Evolutionary conservation across 2,113 vertebrate species (phyloP).

Genomic region (Alligator mississippiensis): DNA sequence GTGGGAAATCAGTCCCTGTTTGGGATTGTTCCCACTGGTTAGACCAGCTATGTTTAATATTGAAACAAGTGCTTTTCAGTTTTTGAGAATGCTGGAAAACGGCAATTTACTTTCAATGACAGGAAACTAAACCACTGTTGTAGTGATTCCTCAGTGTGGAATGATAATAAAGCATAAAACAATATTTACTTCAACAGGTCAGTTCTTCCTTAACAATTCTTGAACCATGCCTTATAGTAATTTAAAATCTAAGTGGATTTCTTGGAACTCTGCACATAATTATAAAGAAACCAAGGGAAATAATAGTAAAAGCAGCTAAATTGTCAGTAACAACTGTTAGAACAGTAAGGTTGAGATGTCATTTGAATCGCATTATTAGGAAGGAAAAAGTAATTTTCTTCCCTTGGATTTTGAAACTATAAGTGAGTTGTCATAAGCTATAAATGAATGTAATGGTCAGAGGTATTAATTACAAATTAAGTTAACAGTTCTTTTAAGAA

Average conservation of each 20-base stretch:
- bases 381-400: not conserved
- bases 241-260: not conserved
- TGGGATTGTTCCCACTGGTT: not conserved
- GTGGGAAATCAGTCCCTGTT: not conserved
- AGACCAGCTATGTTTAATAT: not conserved
- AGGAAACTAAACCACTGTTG: not conserved
- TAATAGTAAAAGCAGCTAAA: not conserved
- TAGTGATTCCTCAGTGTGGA: fast-evolving
- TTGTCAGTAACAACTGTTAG: not conserved
- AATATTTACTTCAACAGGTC: not conserved
- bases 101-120: not conserved
- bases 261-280: not conserved
- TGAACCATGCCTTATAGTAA: not conserved
- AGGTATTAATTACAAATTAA: not conserved
- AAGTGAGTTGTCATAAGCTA: not conserved
- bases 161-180: not conserved
- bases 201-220: not conserved
- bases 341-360: not conserved
- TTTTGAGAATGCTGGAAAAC: not conserved
- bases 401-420: not conserved
- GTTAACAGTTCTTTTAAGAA: not conserved
- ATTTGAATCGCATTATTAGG: not conserved
- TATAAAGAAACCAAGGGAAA: not conserved
- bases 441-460: not conserved
- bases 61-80: not conserved